Evolutionary conservation across 1,140 invertebrate genomes (phyloP), one percentile per base, ranked within the genome.

Genomic region (Solen grandis): DNA sequence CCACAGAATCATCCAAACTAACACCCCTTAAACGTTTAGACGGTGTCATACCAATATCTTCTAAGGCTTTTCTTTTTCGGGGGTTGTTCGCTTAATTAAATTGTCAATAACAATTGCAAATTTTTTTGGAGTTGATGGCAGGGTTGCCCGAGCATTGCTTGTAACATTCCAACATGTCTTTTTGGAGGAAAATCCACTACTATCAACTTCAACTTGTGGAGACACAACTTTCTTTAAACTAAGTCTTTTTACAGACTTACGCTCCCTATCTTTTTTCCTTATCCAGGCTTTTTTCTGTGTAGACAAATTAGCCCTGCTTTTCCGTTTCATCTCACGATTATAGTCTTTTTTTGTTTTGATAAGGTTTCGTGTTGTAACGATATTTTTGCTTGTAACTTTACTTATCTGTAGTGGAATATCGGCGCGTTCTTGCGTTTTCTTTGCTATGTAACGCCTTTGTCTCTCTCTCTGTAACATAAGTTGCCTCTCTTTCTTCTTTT

Each of bases 381-480:
- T 13, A 50, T 50, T 50, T 50, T 50, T 50, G 46, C n/a, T 50
- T n/a, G n/a, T n/a, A 13, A 50, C 46, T 50, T 50, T 50, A 13
- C n/a, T 13, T 50, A 14, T 59, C 55, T 59, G 10, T 16, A 59
- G 10, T 59, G 55, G 55, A 59, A 16, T 59, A 59, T 59, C 55
- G 14, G 27, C 27, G 55, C 55, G 10, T 59, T 59, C 55, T 59
- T 59, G 55, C 25, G 14, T 59, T 59, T 59, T 59, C 55, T 59
- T 59, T 59, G 14, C 55, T 27, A 59, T 59, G 25, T 59, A 59
- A 27, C 55, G 55, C 55, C 55, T 59, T 59, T 59, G 55, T 59
- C 55, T 59, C 25, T 59, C 55, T 59, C 55, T 59, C 27, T 59
- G 55, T 59, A 59, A 59, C 55, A 59, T 59, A 10, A 59, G 55